Evolutionary conservation across 2,797 vertebrate genomes (phyloP).

Genomic region (Rhinoraja longicauda): DNA sequence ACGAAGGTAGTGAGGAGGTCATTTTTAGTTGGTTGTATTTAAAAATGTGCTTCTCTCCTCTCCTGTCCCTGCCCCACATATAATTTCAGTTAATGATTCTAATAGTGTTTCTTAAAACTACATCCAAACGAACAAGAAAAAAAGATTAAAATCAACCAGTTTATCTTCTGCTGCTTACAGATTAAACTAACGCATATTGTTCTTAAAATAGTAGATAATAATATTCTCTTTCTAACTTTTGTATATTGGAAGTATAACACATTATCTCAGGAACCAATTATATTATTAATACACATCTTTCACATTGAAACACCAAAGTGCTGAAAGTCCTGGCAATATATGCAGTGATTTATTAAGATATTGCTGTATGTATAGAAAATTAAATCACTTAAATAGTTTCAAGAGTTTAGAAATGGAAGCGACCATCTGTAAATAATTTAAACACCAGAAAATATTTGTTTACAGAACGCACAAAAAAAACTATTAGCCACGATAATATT

Average conservation of each 20-base stretch:
- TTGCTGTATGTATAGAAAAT: conserved; percentile 13
- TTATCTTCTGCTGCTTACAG: not conserved
- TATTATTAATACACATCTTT: conserved; percentile 22
- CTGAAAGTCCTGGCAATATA: conserved; percentile 11
- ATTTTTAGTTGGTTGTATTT: not conserved
- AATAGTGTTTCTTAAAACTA: not conserved
- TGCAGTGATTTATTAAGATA: not conserved
- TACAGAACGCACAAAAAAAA: not conserved
- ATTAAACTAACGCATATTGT: not conserved
- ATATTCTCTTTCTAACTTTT: not conserved
- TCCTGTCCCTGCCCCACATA: not conserved
- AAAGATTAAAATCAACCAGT: not conserved
- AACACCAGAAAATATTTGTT: not conserved
- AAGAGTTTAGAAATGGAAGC: not conserved
- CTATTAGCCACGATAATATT: not conserved
- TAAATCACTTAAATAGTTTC: not conserved
- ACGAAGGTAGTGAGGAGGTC: not conserved
- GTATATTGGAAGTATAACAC: not conserved
- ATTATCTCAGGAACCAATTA: not conserved
- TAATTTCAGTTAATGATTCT: not conserved
- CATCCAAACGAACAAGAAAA: not conserved
- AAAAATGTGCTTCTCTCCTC: not conserved
- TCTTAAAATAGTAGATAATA: not conserved
- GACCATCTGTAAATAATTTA: not conserved
- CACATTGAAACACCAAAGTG: not conserved